Conservation (phyloP, 2,888 invertebrate genomes). For the Gryllus longicercus region DNA sequence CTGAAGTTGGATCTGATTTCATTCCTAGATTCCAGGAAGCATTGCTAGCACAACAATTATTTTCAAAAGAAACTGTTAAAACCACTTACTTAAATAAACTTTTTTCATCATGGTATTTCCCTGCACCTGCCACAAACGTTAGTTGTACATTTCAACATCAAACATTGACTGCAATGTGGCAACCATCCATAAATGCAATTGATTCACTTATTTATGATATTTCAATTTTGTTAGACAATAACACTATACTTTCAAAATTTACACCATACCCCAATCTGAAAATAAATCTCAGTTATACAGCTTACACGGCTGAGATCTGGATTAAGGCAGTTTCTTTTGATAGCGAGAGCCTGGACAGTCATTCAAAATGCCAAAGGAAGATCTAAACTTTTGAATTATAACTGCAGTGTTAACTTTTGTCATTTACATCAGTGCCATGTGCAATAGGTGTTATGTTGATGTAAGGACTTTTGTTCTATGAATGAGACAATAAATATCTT, state of each 20-base stretch:
- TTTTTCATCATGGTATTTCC: slow-evolving; percentile 36
- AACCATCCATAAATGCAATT: slow-evolving; percentile 35
- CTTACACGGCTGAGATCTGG: slow-evolving; percentile 28
- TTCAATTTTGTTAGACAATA: background rate
- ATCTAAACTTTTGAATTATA: background rate
- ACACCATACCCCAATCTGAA: background rate
- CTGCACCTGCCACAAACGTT: slow-evolving; percentile 34
- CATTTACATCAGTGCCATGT: too few relatives aligned
- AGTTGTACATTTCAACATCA: slow-evolving; percentile 28
- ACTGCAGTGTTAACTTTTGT: too few relatives aligned
- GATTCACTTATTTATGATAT: slow-evolving; percentile 26
- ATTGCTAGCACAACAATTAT: slow-evolving; percentile 23
- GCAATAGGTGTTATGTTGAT: too few relatives aligned
- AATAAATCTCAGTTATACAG: background rate
- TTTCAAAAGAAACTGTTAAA: slow-evolving; percentile 19
- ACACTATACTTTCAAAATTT: background rate
- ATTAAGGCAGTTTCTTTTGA: slow-evolving; percentile 29
- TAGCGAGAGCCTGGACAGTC: slow-evolving; percentile 24
- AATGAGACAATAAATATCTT: too few relatives aligned
- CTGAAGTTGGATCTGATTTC: slow-evolving; percentile 44
- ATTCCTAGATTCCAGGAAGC: slow-evolving; percentile 25
- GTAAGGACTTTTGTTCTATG: too few relatives aligned
- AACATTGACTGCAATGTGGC: slow-evolving; percentile 31
- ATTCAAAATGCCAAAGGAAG: background rate
- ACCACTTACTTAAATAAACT: slow-evolving; percentile 21